A percentile compares a stretch with the other conserved stretches of the same genome.
phyloP scores from a whole-genome alignment of 2,888 invertebrate genomes.

The Altica lythri region DNA sequence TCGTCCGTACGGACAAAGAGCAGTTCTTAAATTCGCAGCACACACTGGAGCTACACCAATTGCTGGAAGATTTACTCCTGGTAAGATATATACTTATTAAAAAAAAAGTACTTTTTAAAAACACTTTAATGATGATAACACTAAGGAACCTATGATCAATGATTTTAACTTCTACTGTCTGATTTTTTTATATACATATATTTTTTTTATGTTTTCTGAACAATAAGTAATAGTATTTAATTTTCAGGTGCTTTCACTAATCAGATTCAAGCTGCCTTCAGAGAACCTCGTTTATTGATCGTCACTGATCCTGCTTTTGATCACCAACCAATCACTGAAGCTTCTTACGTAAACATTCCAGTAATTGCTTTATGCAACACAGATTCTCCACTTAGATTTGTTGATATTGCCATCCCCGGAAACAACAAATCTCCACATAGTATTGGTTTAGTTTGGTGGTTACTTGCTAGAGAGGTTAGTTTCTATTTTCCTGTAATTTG shows the following conservation, averaged over 20 bases:
- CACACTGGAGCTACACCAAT: conserved; percentile 98
- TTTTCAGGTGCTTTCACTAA: conserved; percentile 57
- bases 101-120: conserved; percentile 14
- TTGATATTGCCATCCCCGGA: conserved; percentile 98
- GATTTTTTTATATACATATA: too few species aligned
- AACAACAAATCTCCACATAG: conserved; percentile 97
- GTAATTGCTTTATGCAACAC: conserved; percentile 99
- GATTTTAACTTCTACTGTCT: conserved; percentile 46
- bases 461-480: conserved; percentile 85
- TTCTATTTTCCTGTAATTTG: not conserved
- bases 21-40: conserved; percentile 97
- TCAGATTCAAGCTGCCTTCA: conserved; percentile 91
- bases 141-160: conserved; percentile 69
- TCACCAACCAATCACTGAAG: conserved; percentile 97
- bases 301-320: conserved; percentile 95
- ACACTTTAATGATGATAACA: conserved; percentile 60
- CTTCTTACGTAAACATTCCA: conserved; percentile 98
- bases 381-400: conserved; percentile 94
- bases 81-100: conserved; percentile 55
- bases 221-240: too few species aligned
- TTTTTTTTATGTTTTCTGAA: too few species aligned
- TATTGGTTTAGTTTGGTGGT: conserved; percentile 99
- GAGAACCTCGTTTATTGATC: conserved; percentile 95
- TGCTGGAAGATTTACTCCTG: conserved; percentile 99
- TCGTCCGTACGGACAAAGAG: conserved; percentile 92